A percentile compares a stretch with the other conserved stretches of the same genome.
These are phyloP conservation scores for Spatula clypeata DNA, from an alignment of 2,797 vertebrate genomes.

Conservation along the genomic window DNA sequence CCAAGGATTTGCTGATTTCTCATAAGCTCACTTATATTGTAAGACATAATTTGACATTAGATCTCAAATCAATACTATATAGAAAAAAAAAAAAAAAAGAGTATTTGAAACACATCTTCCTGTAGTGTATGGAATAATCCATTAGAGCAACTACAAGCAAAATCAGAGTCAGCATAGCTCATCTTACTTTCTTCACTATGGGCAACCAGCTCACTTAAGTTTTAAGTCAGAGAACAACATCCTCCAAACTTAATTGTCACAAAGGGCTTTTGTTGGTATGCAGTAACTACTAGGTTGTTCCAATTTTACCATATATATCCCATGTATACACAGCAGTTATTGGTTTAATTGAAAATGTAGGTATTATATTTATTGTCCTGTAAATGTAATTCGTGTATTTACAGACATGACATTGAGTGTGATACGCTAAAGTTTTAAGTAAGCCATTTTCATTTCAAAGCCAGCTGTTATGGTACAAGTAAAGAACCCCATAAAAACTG, in stretches of 20 bases:
- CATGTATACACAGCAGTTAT: background rate
- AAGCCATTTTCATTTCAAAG: background rate
- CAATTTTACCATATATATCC: background rate
- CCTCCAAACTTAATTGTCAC: background rate
- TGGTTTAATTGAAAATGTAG: background rate
- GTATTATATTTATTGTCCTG: background rate
- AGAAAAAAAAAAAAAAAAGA: background rate
- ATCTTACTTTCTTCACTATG: background rate
- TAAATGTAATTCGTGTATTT: background rate
- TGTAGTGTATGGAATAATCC: background rate
- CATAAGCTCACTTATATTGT: background rate
- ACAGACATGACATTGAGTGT: background rate
- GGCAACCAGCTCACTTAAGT: background rate
- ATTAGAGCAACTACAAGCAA: background rate
- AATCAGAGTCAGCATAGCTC: background rate
- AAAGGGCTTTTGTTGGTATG: background rate
- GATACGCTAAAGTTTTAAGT: background rate
- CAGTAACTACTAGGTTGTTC: background rate
- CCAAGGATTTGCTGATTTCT: slow-evolving; percentile 55
- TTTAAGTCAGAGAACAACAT: background rate
- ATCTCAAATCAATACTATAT: background rate
- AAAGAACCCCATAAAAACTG: background rate
- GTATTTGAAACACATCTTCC: background rate
- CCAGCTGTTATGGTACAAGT: background rate
- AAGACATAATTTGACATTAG: background rate